phyloP scores from a whole-genome alignment of 2,113 vertebrate genomes.

The Seriola quinqueradiata region DNA sequence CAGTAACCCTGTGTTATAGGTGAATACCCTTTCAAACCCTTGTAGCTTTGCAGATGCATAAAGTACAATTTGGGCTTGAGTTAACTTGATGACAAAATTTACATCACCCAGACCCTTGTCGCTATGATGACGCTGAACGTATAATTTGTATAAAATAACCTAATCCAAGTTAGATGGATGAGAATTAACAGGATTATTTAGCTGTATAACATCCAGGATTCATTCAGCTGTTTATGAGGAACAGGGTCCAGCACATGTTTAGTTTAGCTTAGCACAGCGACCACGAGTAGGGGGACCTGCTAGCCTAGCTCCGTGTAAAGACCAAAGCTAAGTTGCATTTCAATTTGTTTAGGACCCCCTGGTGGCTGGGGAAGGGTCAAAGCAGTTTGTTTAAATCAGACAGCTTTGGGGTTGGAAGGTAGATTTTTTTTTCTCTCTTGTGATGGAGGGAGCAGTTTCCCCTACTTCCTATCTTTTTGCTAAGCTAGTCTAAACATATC shows the following conservation, averaged over 20 bases:
- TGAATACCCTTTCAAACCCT: background rate
- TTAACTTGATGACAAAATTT: background rate
- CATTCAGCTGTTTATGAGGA: background rate
- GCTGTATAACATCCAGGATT: background rate
- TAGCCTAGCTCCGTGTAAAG: too few relatives aligned
- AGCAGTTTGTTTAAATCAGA: background rate
- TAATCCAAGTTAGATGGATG: background rate
- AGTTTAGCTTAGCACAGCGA: background rate
- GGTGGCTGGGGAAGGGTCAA: background rate
- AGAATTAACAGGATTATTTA: background rate
- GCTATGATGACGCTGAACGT: background rate
- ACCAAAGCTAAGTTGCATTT: too few relatives aligned
- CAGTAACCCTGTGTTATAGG: background rate
- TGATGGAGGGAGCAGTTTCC: background rate
- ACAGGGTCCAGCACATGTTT: background rate
- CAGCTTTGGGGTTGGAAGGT: background rate
- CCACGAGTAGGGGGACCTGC: too few relatives aligned
- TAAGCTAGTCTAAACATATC: background rate
- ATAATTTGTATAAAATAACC: background rate
- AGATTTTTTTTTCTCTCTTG: background rate
- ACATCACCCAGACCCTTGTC: background rate
- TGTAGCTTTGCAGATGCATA: background rate
- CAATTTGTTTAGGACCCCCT: background rate
- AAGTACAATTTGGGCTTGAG: background rate
- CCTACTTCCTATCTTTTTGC: background rate